Evolutionary conservation across 2,888 invertebrate genomes (phyloP).

Genomic region (Bibio marci): DNA sequence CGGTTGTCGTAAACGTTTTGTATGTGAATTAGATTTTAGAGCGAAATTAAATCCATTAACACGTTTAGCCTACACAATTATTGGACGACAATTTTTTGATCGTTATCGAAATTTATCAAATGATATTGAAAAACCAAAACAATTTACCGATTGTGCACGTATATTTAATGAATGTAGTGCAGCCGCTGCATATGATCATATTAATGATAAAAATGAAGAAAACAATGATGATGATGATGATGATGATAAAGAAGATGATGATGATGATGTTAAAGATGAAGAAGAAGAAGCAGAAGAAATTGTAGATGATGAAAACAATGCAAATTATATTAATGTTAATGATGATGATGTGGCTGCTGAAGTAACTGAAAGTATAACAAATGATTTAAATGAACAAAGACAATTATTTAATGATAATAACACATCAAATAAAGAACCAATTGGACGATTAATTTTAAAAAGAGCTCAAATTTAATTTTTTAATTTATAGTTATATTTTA

Average conservation of each 20-base stretch:
- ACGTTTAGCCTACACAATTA: conserved; percentile 24
- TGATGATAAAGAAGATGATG: conserved; percentile 23
- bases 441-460: too few relatives aligned
- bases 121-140: conserved; percentile 15
- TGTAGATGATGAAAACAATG: neutral
- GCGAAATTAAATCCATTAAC: conserved; percentile 25
- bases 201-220: conserved; percentile 24
- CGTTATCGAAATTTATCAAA: conserved; percentile 4
- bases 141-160: conserved; percentile 22
- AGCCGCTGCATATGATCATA: conserved; percentile 21
- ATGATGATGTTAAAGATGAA: conserved; percentile 29
- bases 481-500: too few relatives aligned
- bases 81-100: conserved; percentile 18
- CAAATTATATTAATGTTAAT: neutral
- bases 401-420: too few relatives aligned
- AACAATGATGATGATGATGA: conserved; percentile 21
- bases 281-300: conserved; percentile 20
- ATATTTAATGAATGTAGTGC: conserved; percentile 24
- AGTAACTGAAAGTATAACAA: too few relatives aligned
- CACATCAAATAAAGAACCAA: too few relatives aligned
- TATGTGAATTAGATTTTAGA: conserved; percentile 33
- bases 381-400: too few relatives aligned
- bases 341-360: neutral
- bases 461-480: too few relatives aligned
- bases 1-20: conserved; percentile 32